Conservation (phyloP, 2,797 vertebrate genomes). For the Mionectes olivaceus region DNA sequence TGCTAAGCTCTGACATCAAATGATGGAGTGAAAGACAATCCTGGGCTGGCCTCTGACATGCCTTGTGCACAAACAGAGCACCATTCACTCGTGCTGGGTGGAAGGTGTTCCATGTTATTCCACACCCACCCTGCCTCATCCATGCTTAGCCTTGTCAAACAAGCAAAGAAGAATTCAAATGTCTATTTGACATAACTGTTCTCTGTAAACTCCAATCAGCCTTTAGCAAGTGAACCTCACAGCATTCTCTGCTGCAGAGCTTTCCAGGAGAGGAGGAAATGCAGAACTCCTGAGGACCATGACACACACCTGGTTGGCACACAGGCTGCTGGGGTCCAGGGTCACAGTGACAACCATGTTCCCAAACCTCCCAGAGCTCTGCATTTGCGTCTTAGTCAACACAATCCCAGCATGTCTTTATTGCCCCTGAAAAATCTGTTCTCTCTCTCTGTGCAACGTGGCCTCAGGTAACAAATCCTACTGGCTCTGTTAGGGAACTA, state of each 20-base stretch:
- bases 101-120: neutral
- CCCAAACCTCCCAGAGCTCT: neutral
- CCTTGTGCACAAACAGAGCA: neutral
- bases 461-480: neutral
- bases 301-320: neutral
- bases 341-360: neutral
- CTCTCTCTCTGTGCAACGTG: neutral
- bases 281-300: accelerated
- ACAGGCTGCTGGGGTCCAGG: neutral
- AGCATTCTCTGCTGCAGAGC: neutral
- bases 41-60: neutral
- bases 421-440: neutral
- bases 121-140: neutral
- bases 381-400: neutral
- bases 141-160: neutral
- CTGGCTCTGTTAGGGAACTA: neutral
- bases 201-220: neutral
- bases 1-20: neutral
- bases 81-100: accelerated
- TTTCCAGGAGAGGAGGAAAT: neutral
- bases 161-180: neutral
- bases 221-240: neutral
- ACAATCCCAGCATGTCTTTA: neutral
- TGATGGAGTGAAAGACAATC: neutral
- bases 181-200: neutral